Conservation (phyloP, 2,113 vertebrate genomes). For the Leucoraja erinaceus region DNA sequence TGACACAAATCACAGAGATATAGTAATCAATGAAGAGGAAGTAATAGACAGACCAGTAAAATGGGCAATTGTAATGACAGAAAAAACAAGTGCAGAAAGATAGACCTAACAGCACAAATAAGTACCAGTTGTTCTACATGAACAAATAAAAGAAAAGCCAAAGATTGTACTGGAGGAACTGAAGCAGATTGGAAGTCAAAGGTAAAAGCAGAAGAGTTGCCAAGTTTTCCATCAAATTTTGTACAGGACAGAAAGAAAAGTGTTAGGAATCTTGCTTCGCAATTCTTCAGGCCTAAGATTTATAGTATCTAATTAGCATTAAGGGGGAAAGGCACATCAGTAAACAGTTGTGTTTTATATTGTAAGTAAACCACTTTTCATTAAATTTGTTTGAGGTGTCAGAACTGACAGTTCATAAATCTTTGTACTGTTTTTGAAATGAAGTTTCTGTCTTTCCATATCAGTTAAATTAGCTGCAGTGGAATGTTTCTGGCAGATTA, state of each 20-base stretch:
- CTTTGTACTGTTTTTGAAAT: too few species aligned
- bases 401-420: too few species aligned
- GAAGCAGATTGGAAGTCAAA: background rate
- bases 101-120: background rate
- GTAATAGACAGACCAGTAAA: too few species aligned
- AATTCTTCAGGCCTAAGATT: too few species aligned
- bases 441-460: background rate
- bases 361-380: too few species aligned
- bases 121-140: background rate
- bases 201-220: background rate
- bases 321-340: too few species aligned
- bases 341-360: too few species aligned
- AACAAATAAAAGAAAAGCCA: background rate
- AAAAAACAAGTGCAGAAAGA: background rate
- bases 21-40: too few species aligned
- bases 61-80: too few species aligned
- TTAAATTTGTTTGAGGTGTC: too few species aligned
- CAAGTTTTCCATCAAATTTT: background rate
- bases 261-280: background rate
- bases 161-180: background rate
- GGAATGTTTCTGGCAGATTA: background rate
- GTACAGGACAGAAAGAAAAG: background rate
- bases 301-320: too few species aligned
- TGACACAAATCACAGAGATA: too few species aligned
- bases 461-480: background rate